phyloP scores from a whole-genome alignment of 1,140 invertebrate species.

The Drosophila kepulauana region DNA sequence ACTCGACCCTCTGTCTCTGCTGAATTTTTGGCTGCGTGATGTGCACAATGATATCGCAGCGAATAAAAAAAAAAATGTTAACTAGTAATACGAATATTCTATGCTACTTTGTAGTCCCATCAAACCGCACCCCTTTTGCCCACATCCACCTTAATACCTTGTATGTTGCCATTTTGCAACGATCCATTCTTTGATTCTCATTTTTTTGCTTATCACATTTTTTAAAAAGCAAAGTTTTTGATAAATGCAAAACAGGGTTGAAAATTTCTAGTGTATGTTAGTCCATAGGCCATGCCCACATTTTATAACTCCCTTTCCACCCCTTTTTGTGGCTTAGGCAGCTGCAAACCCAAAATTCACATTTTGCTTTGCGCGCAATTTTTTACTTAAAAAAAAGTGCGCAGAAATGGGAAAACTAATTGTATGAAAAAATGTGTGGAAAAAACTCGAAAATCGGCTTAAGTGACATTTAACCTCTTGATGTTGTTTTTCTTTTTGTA shows the following conservation, averaged over 20 bases:
- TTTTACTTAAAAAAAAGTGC: conserved; percentile 53
- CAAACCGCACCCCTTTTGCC: conserved; percentile 32
- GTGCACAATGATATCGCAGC: conserved; percentile 63
- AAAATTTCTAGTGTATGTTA: conserved; percentile 50
- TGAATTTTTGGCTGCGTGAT: conserved; percentile 52
- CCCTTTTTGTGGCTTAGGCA: conserved; percentile 60
- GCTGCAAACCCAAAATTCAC: conserved; percentile 59
- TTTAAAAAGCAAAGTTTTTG: conserved; percentile 29
- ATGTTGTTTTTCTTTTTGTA: conserved; percentile 50
- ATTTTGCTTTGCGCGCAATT: conserved; percentile 54
- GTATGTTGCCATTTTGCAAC: conserved; percentile 51
- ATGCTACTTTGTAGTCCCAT: neutral
- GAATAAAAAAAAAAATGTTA: conserved; percentile 41
- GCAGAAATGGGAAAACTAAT: conserved; percentile 52
- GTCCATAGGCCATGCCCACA: conserved; percentile 47
- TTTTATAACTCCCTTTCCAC: conserved; percentile 57
- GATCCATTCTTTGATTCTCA: conserved; percentile 46
- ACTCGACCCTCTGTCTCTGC: conserved; percentile 9
- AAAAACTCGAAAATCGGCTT: conserved; percentile 61
- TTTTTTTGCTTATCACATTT: conserved; percentile 64
- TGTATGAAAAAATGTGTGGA: conserved; percentile 53
- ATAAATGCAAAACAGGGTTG: conserved; percentile 76
- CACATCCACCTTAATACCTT: conserved; percentile 27
- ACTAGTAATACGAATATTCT: conserved; percentile 23
- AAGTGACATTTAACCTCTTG: conserved; percentile 80